A percentile compares a stretch with the other conserved stretches of the same genome.
Conservation (phyloP, 1,140 invertebrate species). For the Drosophila ironensis region DNA sequence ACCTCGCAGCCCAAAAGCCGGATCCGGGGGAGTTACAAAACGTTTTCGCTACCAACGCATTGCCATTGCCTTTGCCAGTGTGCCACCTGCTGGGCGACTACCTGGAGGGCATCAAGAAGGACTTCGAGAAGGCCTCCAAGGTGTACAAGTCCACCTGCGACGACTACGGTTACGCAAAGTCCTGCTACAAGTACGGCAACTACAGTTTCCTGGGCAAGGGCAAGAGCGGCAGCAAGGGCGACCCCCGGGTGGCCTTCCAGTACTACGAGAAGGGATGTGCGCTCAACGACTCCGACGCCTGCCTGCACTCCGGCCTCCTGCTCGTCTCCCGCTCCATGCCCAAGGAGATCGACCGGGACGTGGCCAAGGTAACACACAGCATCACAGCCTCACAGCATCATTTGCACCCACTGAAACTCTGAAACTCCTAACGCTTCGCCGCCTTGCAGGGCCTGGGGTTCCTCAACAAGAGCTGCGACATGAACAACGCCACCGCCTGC, state of each 20-base stretch:
- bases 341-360: slow-evolving; percentile 83
- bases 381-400: no score
- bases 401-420: neutral
- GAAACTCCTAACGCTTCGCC: neutral
- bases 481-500: slow-evolving; percentile 89
- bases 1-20: no score
- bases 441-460: slow-evolving; percentile 84
- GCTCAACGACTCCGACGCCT: slow-evolving; percentile 86
- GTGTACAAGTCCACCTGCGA: slow-evolving; percentile 94
- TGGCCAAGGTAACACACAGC: slow-evolving; percentile 83
- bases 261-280: slow-evolving; percentile 92
- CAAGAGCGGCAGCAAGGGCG: slow-evolving; percentile 82
- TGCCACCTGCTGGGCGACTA: slow-evolving; percentile 96
- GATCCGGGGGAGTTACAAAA: no score
- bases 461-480: slow-evolving; percentile 88
- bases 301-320: slow-evolving; percentile 89
- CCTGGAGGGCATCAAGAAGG: slow-evolving; percentile 90
- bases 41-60: no score
- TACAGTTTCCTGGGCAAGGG: slow-evolving; percentile 87
- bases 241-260: slow-evolving; percentile 84
- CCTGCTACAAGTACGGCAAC: slow-evolving; percentile 92
- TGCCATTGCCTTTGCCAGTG: slow-evolving; percentile 83
- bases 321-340: slow-evolving; percentile 83
- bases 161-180: slow-evolving; percentile 89
- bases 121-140: slow-evolving; percentile 89